These are phyloP conservation scores for Drosophila orena DNA, from an alignment of 1,140 invertebrate species.

Conservation along the genomic window DNA sequence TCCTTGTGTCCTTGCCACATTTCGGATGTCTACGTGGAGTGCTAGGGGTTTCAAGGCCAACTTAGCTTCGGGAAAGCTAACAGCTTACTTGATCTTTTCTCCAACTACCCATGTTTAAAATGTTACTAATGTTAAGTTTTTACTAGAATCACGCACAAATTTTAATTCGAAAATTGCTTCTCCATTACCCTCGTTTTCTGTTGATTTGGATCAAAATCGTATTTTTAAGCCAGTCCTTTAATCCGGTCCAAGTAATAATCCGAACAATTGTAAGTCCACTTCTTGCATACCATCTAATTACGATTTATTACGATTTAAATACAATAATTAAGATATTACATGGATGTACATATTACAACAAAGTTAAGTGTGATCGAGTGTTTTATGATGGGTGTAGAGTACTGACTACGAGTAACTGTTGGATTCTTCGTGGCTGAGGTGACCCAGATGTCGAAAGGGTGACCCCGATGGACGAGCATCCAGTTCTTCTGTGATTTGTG, in stretches of 20 bases:
- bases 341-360: slow-evolving; percentile 60
- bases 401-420: slow-evolving; percentile 38
- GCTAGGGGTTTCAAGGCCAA: not conserved
- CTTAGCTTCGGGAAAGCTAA: not conserved
- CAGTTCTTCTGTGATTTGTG: slow-evolving; percentile 36
- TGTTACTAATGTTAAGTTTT: no score
- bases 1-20: not conserved
- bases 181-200: no score
- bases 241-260: not conserved
- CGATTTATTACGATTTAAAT: slow-evolving; percentile 53
- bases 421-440: slow-evolving; percentile 29
- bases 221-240: no score
- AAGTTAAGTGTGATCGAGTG: slow-evolving; percentile 37
- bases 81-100: no score
- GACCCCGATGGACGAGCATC: not conserved
- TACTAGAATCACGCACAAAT: not conserved
- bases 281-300: slow-evolving; percentile 53
- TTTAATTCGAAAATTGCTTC: not conserved
- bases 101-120: no score
- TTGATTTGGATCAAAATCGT: no score
- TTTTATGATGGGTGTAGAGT: slow-evolving; percentile 26
- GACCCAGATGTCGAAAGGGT: slow-evolving; percentile 17
- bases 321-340: slow-evolving; percentile 70
- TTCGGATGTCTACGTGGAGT: not conserved
- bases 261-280: not conserved